These are phyloP conservation scores for Oxygymnocypris stewartii DNA, from an alignment of 2,113 vertebrate species.

Conservation along the genomic window DNA sequence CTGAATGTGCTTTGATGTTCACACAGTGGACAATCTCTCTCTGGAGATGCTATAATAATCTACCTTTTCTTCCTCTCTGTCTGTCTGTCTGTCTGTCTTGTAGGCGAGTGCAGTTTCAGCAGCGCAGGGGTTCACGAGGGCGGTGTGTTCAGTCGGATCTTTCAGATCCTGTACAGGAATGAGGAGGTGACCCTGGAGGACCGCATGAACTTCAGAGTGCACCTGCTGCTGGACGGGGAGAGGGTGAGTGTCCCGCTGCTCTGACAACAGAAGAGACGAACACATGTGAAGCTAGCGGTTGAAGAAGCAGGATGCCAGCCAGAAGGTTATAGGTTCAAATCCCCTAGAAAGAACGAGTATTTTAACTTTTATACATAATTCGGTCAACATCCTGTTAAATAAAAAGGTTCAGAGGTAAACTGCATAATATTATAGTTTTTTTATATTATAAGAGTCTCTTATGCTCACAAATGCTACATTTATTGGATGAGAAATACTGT, in stretches of 20 bases:
- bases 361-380: no score
- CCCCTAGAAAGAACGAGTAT: background rate
- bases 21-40: background rate
- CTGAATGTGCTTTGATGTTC: background rate
- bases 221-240: conserved; percentile 91
- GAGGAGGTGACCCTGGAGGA: conserved; percentile 91
- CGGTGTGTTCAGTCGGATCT: conserved; percentile 83
- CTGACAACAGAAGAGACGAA: background rate
- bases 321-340: background rate
- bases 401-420: no score
- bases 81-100: conserved; percentile 3
- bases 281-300: background rate
- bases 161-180: conserved; percentile 97
- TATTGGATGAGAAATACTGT: no score
- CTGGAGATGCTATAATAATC: background rate
- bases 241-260: conserved; percentile 71
- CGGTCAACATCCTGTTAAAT: no score
- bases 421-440: no score
- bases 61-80: background rate
- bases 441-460: no score
- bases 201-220: conserved; percentile 86
- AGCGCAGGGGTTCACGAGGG: conserved; percentile 82
- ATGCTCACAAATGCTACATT: no score
- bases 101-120: conserved; percentile 75
- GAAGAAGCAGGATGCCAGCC: no score